phyloP scores from a whole-genome alignment of 2,113 vertebrate species.

The Dissostichus mawsoni region DNA sequence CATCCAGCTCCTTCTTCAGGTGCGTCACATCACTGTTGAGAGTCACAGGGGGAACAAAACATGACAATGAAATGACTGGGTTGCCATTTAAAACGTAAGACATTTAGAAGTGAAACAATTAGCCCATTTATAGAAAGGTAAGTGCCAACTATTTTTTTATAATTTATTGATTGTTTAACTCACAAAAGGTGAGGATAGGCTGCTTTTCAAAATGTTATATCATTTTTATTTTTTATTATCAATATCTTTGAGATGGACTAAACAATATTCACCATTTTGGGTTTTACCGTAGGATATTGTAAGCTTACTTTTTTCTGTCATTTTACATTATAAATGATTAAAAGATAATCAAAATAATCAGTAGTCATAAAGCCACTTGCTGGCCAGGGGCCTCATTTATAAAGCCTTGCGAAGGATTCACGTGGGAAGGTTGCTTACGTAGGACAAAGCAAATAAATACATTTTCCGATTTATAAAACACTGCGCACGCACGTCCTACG shows the following conservation, averaged over 20 bases:
- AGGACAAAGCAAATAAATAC: no score
- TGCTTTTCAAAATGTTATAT: neutral
- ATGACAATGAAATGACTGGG: neutral
- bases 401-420: no score
- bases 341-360: neutral
- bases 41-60: neutral
- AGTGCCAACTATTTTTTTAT: neutral
- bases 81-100: neutral
- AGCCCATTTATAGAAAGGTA: neutral
- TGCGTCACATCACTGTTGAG: slow-evolving; percentile 86
- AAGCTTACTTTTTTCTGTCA: neutral
- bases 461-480: no score
- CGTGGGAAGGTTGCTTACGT: no score
- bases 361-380: neutral
- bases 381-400: no score
- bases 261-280: neutral
- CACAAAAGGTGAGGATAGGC: neutral
- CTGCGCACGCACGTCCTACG: no score
- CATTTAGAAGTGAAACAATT: slow-evolving; percentile 1
- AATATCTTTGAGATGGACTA: neutral
- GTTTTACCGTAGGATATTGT: neutral
- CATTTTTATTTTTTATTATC: neutral
- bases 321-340: neutral
- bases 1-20: slow-evolving; percentile 91
- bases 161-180: neutral